A percentile compares a stretch with the other conserved stretches of the same genome.
These are phyloP conservation scores for Salvelinus alpinus DNA, from an alignment of 2,113 vertebrate genomes.

Conservation along the genomic window DNA sequence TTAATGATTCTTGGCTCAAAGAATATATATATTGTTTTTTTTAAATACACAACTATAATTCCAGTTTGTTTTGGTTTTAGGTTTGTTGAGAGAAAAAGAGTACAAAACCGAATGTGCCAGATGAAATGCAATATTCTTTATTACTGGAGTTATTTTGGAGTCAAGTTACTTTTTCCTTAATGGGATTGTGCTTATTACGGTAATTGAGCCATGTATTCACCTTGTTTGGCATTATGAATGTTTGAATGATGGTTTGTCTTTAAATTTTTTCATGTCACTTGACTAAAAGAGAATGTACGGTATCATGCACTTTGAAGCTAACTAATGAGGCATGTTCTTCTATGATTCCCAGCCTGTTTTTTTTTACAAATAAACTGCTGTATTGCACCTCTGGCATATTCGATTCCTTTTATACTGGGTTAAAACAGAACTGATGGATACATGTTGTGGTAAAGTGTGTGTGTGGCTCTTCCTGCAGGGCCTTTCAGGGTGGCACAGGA, in stretches of 20 bases:
- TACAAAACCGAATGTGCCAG: background rate
- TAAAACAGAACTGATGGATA: too few species aligned
- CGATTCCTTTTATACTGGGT: background rate
- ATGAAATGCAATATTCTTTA: background rate
- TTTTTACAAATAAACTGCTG: background rate
- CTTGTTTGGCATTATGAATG: background rate
- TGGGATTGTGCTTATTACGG: background rate
- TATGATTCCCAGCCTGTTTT: background rate
- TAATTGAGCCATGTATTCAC: background rate
- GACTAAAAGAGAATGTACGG: background rate
- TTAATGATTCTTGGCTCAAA: background rate
- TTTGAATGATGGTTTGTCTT: background rate
- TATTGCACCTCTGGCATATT: background rate
- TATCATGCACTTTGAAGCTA: background rate
- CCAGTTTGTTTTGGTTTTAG: background rate
- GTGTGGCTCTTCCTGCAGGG: too few species aligned
- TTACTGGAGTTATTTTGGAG: background rate
- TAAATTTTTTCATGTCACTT: background rate
- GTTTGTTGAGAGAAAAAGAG: background rate
- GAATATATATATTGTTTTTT: too few species aligned
- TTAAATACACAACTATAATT: background rate
- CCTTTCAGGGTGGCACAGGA: too few species aligned
- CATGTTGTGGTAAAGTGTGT: too few species aligned
- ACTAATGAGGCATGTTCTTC: background rate
- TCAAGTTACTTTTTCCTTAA: background rate